Percentiles rank a stretch among this genome's conserved stretches.
These are phyloP conservation scores for Dicrurus megarhynchus DNA, from an alignment of 2,113 vertebrate species.

Conservation along the genomic window DNA sequence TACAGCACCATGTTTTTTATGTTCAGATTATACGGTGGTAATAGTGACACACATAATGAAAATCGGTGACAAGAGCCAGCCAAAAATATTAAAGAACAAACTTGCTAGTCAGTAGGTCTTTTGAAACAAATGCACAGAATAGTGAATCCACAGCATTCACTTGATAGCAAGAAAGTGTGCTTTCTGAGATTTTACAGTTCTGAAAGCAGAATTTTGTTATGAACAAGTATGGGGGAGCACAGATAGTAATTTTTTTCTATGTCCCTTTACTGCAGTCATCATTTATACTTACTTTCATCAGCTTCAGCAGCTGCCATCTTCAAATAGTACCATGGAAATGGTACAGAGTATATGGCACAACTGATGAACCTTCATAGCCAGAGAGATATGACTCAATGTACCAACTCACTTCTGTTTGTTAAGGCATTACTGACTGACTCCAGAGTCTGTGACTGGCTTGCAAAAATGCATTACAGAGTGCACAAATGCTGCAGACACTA, in stretches of 20 bases:
- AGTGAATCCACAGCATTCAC: not conserved
- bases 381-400: not conserved
- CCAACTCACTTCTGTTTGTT: not conserved
- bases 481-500: not conserved
- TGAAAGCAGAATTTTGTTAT: not conserved
- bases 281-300: not conserved
- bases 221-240: not conserved
- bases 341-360: not conserved
- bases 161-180: not conserved
- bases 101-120: conserved; percentile 23
- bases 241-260: not conserved
- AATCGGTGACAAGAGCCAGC: conserved; percentile 51
- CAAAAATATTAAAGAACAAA: conserved; percentile 58
- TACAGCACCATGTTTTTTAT: conserved; percentile 74
- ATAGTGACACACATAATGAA: conserved; percentile 75
- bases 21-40: conserved; percentile 77
- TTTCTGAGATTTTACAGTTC: not conserved
- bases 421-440: not conserved
- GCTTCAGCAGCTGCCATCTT: not conserved
- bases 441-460: not conserved
- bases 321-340: not conserved
- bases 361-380: not conserved
- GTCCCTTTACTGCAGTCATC: not conserved
- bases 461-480: not conserved
- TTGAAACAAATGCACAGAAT: not conserved